phyloP scores from a whole-genome alignment of 2,888 invertebrate species.

The Gnatocerus cornutus region DNA sequence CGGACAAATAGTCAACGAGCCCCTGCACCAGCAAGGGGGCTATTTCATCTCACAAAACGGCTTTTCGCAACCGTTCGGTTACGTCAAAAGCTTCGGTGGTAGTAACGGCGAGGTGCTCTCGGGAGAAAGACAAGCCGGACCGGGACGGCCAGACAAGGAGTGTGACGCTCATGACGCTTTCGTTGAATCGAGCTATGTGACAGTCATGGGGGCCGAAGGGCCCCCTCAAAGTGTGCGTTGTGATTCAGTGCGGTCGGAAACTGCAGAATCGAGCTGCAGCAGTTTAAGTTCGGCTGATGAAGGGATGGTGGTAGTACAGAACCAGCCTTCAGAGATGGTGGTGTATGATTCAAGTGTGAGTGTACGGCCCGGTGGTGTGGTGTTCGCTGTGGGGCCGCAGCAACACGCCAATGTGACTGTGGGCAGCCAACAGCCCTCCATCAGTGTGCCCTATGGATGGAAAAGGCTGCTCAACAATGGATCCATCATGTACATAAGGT shows the following conservation, averaged over 20 bases:
- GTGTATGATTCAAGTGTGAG: slow-evolving; percentile 71
- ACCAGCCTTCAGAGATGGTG: slow-evolving; percentile 65
- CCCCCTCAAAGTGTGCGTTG: slow-evolving; percentile 69
- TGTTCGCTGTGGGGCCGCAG: slow-evolving; percentile 66
- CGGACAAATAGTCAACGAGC: slow-evolving; percentile 53
- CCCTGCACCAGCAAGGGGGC: slow-evolving; percentile 49
- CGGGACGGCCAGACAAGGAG: slow-evolving; percentile 62
- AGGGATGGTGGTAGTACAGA: slow-evolving; percentile 63
- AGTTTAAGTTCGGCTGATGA: slow-evolving; percentile 72
- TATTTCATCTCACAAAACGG: slow-evolving; percentile 67
- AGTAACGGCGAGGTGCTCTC: slow-evolving; percentile 27
- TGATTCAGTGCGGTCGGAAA: slow-evolving; percentile 76
- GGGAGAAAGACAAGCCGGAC: slow-evolving; percentile 55
- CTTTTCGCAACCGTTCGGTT: slow-evolving; percentile 62
- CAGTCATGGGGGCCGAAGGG: slow-evolving; percentile 68
- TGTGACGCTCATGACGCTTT: slow-evolving; percentile 64
- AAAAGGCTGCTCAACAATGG: slow-evolving; percentile 82
- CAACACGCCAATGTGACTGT: slow-evolving; percentile 20
- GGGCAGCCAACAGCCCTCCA: slow-evolving; percentile 52
- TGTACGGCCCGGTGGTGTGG: slow-evolving; percentile 67
- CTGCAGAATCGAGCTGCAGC: slow-evolving; percentile 75
- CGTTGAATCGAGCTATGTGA: slow-evolving; percentile 64
- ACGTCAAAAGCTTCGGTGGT: slow-evolving; percentile 59
- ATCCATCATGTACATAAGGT: slow-evolving; percentile 86
- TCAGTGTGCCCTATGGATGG: slow-evolving; percentile 84